Base-by-base conservation (phyloP, 2,888 invertebrate species). In the Nesidiocoris tenuis region DNA sequence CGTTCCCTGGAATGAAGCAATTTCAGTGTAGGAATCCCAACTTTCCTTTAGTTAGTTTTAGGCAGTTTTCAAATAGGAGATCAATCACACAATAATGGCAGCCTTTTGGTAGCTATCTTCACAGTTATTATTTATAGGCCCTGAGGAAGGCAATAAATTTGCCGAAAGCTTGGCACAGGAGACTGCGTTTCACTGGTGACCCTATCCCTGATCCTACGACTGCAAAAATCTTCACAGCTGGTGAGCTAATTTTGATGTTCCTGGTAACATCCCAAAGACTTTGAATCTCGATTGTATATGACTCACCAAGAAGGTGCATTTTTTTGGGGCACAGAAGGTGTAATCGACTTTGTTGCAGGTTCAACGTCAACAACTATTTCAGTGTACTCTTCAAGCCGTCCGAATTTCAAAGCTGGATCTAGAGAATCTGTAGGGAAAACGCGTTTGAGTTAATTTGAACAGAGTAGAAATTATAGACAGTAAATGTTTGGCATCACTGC, bases 351-450 rank as follows among this genome's bases (percentile, higher is more conserved):
- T 70, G 68, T 77, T 59, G 55, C 61, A 12, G 72, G 72, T 16
- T 39, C 72, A 1, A 61, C n/a, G 18, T 63, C 54, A 21, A 80
- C 76, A 9, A 80, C 78, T 22, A 79, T 64, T 77, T 79, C 79
- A 19, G 77, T 78, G 55, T 77, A 76, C 24, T 78, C 78, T 77
- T 78, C 78, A 23, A 79, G 67, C 16, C 78, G 54, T 16, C 79
- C 79, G 66, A 63, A 77, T 17, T 59, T 54, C 3, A 78, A 61
- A 57, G 70, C 67, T 2, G 78, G 78, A 21, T 61, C 21, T 12
- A 77, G 5, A 1, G 77, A 64, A 70, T 77, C 78, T 78, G 61
- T 17, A 75, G 77, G 1, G 55, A 55, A 66, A 7, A 23, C 22
- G 24, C 24, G 19, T 1, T n/a, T 23, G 17, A 63, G 16, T 66